Evolutionary conservation across 2,797 vertebrate genomes (phyloP), one percentile per base, ranked within the genome.

Genomic region (Molossus molossus): DNA sequence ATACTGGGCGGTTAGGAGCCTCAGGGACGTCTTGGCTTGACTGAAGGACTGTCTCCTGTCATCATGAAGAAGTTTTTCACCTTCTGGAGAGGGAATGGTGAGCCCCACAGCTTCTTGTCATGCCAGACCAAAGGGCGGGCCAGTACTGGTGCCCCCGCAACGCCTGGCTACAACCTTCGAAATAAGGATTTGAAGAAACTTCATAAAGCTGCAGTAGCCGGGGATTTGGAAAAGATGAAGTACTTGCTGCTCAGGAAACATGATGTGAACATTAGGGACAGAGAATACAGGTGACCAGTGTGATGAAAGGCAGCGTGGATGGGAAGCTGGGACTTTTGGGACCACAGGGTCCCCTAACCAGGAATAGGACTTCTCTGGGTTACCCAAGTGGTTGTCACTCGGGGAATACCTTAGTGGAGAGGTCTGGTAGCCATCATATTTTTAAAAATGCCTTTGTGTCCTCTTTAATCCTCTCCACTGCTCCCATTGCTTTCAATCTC

Each of bases 211-310:
- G 65, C 64, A 25, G 88, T 69, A 2, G 48, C 48, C 0, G 91
- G 97, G 48, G 80, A 97, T 76, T 48, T 94, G 65, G 75, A 88
- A 70, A 94, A 89, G 55, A n/a, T 96, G 69, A 91, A 89, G 18
- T 92, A 29, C 18, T 60, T 97, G 60, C 77, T 55, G n/a, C 5
- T 65, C 94, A 93, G 72, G 89, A 95, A 95, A 53, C 53, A 84
- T 5, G 88, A 97, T 20, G 75, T 95, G 70, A 89, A 97, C 48
- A 5, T 18, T 53, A 23, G 0, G 14, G 94, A 97, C 81, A 84
- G 60, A 77, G n/a, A 70, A 29, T 0, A 23, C 65, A 96, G 95
- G 94, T 97, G 94, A 91, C 20, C 53, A 20, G 55, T n/a, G 27
- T 48, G 64, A 29, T 0, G 15, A n/a, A 37, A 53, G 72, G 58